A percentile compares a stretch with the other conserved stretches of the same genome.
Evolutionary conservation across 1,140 invertebrate genomes (phyloP).

Genomic region (Trachymyrmex septentrionalis): DNA sequence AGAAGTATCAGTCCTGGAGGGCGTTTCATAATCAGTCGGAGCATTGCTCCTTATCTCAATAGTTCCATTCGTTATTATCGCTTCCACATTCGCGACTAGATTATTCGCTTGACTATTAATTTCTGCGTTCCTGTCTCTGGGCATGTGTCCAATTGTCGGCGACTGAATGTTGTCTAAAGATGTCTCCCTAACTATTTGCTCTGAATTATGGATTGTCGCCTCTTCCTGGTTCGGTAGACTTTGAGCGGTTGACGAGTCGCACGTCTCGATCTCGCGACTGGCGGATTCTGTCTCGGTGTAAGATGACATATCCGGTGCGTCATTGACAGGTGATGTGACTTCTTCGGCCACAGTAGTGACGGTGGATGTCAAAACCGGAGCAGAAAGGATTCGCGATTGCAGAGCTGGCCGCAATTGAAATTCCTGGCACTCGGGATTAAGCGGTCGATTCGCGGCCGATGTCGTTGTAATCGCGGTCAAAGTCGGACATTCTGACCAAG

Average conservation of each 20-base stretch:
- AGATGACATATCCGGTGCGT: background rate
- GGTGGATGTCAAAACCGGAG: background rate
- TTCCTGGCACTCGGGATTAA: slow-evolving; percentile 85
- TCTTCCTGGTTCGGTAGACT: slow-evolving; percentile 37
- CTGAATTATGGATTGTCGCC: background rate
- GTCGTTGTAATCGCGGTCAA: slow-evolving; percentile 54
- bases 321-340: background rate
- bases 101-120: slow-evolving; percentile 17
- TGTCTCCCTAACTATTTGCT: slow-evolving; percentile 21
- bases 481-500: slow-evolving; percentile 64
- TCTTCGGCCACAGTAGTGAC: slow-evolving; percentile 7
- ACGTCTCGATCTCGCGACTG: slow-evolving; percentile 22
- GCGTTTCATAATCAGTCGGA: slow-evolving; percentile 19
- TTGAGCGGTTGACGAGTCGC: slow-evolving; percentile 2
- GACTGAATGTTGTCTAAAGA: slow-evolving; percentile 8
- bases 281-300: slow-evolving; percentile 13
- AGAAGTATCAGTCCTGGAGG: slow-evolving; percentile 23
- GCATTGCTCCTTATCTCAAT: background rate
- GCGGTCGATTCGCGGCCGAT: slow-evolving; percentile 73
- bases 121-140: slow-evolving; percentile 9
- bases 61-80: slow-evolving; percentile 1
- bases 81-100: slow-evolving; percentile 5
- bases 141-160: background rate
- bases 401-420: slow-evolving; percentile 77
- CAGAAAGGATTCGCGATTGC: slow-evolving; percentile 35